Evolutionary conservation across 1,140 invertebrate genomes (phyloP).

Genomic region (Drosophila obscura): DNA sequence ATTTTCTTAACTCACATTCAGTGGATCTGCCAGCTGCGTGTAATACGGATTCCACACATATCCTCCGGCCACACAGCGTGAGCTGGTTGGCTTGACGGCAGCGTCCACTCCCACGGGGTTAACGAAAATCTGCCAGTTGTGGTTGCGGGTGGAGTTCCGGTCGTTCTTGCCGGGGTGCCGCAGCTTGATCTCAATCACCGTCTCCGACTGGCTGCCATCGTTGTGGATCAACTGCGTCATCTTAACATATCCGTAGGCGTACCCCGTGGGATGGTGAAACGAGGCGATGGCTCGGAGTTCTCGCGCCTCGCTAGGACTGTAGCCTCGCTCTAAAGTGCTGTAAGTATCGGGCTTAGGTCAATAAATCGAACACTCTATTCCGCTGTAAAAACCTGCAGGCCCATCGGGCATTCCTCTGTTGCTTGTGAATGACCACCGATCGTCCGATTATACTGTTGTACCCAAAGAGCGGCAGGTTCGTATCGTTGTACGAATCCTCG

Average conservation of each 20-base stretch:
- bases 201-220: slow-evolving; percentile 94
- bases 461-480: slow-evolving; percentile 93
- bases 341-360: neutral
- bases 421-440: slow-evolving; percentile 94
- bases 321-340: slow-evolving; percentile 92
- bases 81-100: slow-evolving; percentile 90
- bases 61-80: slow-evolving; percentile 94
- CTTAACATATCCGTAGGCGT: slow-evolving; percentile 93
- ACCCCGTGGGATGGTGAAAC: slow-evolving; percentile 95
- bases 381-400: slow-evolving; percentile 85
- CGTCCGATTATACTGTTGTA: slow-evolving; percentile 91
- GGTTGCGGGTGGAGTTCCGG: slow-evolving; percentile 92
- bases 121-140: slow-evolving; percentile 97
- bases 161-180: slow-evolving; percentile 92
- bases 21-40: slow-evolving; percentile 93
- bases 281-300: slow-evolving; percentile 95
- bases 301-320: slow-evolving; percentile 92
- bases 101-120: slow-evolving; percentile 97
- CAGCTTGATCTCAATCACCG: slow-evolving; percentile 94
- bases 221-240: slow-evolving; percentile 94
- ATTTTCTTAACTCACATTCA: slow-evolving; percentile 88
- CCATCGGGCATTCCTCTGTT: slow-evolving; percentile 88
- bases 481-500: slow-evolving; percentile 90
- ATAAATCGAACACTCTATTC: neutral
- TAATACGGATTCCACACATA: slow-evolving; percentile 97